Evolutionary conservation across 2,113 vertebrate species (phyloP), one percentile per base, ranked within the genome.

Genomic region (Coregonus clupeaformis): DNA sequence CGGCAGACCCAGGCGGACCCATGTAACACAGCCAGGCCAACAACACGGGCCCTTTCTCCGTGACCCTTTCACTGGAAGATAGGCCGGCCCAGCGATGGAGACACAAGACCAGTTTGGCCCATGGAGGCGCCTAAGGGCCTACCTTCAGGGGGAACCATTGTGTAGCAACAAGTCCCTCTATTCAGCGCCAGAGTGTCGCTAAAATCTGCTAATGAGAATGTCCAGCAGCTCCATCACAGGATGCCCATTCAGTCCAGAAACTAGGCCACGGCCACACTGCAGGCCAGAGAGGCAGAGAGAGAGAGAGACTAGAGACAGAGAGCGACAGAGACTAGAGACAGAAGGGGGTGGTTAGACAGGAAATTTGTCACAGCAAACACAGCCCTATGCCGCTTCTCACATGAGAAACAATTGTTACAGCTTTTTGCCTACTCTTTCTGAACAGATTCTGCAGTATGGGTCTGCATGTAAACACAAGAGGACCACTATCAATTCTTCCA

Each of bases 111-210:
- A 49, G 49, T 68, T 52, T 20, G 42, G 42, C 67, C 67, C 69
- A 65, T 42, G 52, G 68, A 76, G 75, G 82, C 71, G 16, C 80
- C 82, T 72, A 47, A 64, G 81, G 82, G 83, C 45, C 77, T 72
- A 32, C 69, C 72, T 80, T 65, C 71, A 77, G 71, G 67, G 71
- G 32, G 73, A 78, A 29, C 63, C 70, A 78, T 81, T 84, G 76
- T 85, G 76, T 74, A 63, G 57, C 65, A 80, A 86, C 79, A 87
- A 85, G 67, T 81, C 49, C 45, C 73, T 29, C 74, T 82, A 84
- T 90, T 87, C 80, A 84, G 73, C 29, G 24, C 63, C 64, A 72
- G 68, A 69, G 45, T 75, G 49, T 87, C 52, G 11, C 68, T 74
- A 76, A 69, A 65, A 80, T 72, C 52, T 60, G 63, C 59, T 80